These are phyloP conservation scores for Chelonus insularis DNA, from an alignment of 1,140 invertebrate genomes.

Conservation along the genomic window DNA sequence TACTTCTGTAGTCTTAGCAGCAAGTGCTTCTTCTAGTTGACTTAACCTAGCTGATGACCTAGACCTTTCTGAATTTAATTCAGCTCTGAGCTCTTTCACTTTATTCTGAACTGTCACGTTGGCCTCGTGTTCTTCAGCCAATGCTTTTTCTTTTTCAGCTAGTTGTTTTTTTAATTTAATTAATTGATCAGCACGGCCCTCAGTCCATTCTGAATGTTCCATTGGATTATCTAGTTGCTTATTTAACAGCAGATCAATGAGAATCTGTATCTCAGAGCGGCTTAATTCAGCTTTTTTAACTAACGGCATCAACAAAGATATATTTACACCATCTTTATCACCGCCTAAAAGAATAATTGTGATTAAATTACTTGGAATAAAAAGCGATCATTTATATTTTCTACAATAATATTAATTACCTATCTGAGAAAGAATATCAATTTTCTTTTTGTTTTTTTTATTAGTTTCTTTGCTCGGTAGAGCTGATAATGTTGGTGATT, in stretches of 20 bases:
- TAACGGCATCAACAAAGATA: conserved; percentile 71
- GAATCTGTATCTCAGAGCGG: conserved; percentile 81
- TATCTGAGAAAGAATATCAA: conserved; percentile 59
- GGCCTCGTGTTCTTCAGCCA: conserved; percentile 73
- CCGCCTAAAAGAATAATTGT: conserved; percentile 56
- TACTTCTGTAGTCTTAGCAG: conserved; percentile 60
- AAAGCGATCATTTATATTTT: too few species aligned
- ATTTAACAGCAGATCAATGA: conserved; percentile 85
- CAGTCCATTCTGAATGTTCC: conserved; percentile 82
- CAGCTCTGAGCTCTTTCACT: conserved; percentile 75
- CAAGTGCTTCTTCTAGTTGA: conserved; percentile 63
- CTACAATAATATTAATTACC: conserved; percentile 42
- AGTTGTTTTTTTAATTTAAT: conserved; percentile 85
- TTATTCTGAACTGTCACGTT: conserved; percentile 72
- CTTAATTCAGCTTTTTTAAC: conserved; percentile 79
- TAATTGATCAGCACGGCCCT: conserved; percentile 82
- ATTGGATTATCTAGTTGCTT: conserved; percentile 78
- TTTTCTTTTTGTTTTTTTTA: conserved; percentile 61
- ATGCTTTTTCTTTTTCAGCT: conserved; percentile 75
- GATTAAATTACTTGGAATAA: conserved; percentile 18
- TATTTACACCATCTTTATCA: conserved; percentile 67
- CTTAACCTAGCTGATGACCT: conserved; percentile 62
- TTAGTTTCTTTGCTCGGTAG: conserved; percentile 55
- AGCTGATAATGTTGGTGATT: conserved; percentile 20
- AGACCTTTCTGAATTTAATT: conserved; percentile 69